Base-by-base conservation (phyloP, 2,797 vertebrate genomes). In the Acanthiza pusilla region DNA sequence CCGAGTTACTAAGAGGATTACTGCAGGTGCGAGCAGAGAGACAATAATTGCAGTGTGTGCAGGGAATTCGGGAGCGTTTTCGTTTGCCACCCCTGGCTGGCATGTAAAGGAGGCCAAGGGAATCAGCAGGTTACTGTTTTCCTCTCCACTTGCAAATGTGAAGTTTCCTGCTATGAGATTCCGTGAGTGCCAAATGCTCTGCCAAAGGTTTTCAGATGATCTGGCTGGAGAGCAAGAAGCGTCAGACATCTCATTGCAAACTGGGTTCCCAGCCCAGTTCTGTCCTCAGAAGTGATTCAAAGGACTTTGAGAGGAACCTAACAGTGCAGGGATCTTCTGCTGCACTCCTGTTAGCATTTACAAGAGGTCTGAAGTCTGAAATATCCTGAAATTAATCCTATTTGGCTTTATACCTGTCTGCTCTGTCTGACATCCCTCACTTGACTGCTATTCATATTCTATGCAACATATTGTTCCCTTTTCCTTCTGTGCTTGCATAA, bases 181-280 rank as follows among this genome's bases (percentile, higher is more conserved):
- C 17, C 10, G 4, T 2, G 65, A 94, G 79, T 75, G 87, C 92
- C 92, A 96, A 95, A 65, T 3, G 65, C 89, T 66, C 65, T 93
- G 94, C 96, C 95, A 96, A 85, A 83, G 75, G 66, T 72, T 96
- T 91, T 92, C 95, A 91, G 83, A 43, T 91, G 92, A 92, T 95
- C 95, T 96, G 93, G 93, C 91, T 93, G 93, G 50, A 96, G 94
- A 94, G 91, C 87, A 86, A 85, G 93, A 91, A 94, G 89, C 13
- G 79, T 89, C 92, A 95, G 93, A 97, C 94, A 4, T 54, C 79
- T 93, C 93, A n/a, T 11, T 48, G 89, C 63, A 91, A 92, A 91
- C 32, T 50, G 55, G 89, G 87, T 94, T 93, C 90, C 76, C 92
- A 91, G 87, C 91, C 89, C 75, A 66, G 89, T 83, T 91, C 47